These are phyloP conservation scores for Sinhomidia bicolor DNA, from an alignment of 2,888 invertebrate species.

Conservation along the genomic window DNA sequence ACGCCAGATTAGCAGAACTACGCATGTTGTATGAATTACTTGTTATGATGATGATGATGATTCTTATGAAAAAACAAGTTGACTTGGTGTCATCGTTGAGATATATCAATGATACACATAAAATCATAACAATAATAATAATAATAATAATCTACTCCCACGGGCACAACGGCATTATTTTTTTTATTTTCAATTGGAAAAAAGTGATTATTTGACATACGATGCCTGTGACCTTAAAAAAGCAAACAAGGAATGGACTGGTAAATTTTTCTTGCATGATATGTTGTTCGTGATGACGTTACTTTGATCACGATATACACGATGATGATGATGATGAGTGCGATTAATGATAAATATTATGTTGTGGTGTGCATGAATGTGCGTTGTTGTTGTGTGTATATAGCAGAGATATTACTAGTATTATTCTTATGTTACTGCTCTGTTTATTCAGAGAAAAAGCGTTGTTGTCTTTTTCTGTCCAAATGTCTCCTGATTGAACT, in stretches of 20 bases:
- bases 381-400: neutral
- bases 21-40: neutral
- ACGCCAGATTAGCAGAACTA: neutral
- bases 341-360: conserved; percentile 44
- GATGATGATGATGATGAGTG: conserved; percentile 19
- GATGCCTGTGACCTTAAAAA: conserved; percentile 62
- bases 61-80: neutral
- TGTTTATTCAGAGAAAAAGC: neutral
- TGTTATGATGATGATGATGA: neutral
- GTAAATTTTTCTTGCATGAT: conserved; percentile 32
- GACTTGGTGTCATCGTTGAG: neutral
- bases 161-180: conserved; percentile 30
- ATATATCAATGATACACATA: neutral
- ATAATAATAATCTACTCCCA: conserved; percentile 38
- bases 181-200: conserved; percentile 48
- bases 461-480: conserved; percentile 13
- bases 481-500: conserved; percentile 25
- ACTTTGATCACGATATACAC: conserved; percentile 22
- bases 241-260: neutral
- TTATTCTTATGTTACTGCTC: neutral
- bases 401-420: too few species aligned
- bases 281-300: conserved; percentile 32
- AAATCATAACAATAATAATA: too few species aligned
- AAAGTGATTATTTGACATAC: conserved; percentile 50
- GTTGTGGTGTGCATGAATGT: neutral